Percentiles rank a stretch among this genome's conserved stretches.
These are phyloP conservation scores for Cephus cinctus DNA, from an alignment of 1,140 invertebrate species.

Conservation along the genomic window DNA sequence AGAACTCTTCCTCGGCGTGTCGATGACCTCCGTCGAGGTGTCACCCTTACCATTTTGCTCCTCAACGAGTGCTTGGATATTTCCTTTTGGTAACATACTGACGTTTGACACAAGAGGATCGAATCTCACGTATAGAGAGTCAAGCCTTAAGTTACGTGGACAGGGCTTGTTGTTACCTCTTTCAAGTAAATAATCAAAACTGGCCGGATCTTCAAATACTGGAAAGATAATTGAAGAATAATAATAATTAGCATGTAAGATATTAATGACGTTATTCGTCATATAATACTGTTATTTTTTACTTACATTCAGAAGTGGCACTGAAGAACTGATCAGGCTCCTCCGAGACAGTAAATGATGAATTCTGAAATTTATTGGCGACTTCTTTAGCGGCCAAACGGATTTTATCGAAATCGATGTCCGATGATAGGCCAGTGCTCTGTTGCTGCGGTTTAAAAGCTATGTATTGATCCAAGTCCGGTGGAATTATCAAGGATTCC, in stretches of 20 bases:
- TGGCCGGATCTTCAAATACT: constrained; percentile 49
- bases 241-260: background rate
- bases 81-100: constrained; percentile 49
- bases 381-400: constrained; percentile 30
- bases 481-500: too few species aligned
- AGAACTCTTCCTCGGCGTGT: constrained; percentile 41
- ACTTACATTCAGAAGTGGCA: constrained; percentile 37
- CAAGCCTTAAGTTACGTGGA: constrained; percentile 50
- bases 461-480: constrained; percentile 33
- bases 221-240: constrained; percentile 17
- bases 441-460: constrained; percentile 36
- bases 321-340: constrained; percentile 33
- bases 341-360: constrained; percentile 26
- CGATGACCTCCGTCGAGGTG: constrained; percentile 22
- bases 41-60: constrained; percentile 37
- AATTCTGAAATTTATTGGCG: constrained; percentile 36
- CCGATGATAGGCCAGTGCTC: constrained; percentile 6
- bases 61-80: constrained; percentile 29
- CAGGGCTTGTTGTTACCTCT: constrained; percentile 29
- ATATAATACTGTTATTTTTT: background rate
- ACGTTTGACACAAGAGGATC: constrained; percentile 58
- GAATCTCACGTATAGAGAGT: constrained; percentile 63
- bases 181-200: constrained; percentile 43
- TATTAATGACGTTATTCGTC: background rate
- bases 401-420: constrained; percentile 25